phyloP scores from a whole-genome alignment of 1,140 invertebrate species.

The Papilio polytes region DNA sequence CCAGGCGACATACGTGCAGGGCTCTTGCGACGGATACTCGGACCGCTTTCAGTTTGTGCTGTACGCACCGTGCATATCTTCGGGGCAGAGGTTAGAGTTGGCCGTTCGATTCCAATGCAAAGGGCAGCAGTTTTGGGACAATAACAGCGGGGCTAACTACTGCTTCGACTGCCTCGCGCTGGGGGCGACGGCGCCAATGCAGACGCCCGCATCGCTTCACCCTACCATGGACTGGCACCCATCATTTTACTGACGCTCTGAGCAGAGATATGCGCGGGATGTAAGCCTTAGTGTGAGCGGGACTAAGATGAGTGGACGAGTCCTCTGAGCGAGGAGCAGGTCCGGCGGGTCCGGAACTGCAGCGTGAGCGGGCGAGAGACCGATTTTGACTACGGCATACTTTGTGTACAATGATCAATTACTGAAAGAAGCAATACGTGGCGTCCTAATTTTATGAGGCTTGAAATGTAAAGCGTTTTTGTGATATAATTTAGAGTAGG shows the following conservation, averaged over 20 bases:
- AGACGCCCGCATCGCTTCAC: constrained; percentile 59
- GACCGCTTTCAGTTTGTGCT: constrained; percentile 94
- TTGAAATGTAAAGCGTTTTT: constrained; percentile 75
- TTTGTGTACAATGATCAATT: constrained; percentile 59
- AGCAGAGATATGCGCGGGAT: constrained; percentile 41
- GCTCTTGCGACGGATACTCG: constrained; percentile 96
- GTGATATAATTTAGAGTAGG: constrained; percentile 81
- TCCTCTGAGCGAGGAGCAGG: constrained; percentile 35
- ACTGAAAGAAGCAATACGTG: constrained; percentile 53
- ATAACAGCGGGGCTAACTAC: constrained; percentile 93
- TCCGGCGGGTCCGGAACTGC: constrained; percentile 48
- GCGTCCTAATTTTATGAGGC: constrained; percentile 65
- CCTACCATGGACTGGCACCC: constrained; percentile 79
- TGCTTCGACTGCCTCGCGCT: constrained; percentile 91
- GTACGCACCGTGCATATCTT: constrained; percentile 88
- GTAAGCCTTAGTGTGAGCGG: constrained; percentile 46
- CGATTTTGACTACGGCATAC: constrained; percentile 45
- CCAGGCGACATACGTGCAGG: constrained; percentile 91
- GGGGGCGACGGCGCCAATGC: constrained; percentile 52
- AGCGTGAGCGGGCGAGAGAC: constrained; percentile 40
- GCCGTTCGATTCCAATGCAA: constrained; percentile 93
- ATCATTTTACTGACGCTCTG: constrained; percentile 76
- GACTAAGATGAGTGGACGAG: constrained; percentile 48
- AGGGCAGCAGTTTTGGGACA: constrained; percentile 96
- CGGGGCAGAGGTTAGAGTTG: constrained; percentile 91